Conservation (phyloP, 2,888 invertebrate species). For the Caenorhabditis doughertyi region DNA sequence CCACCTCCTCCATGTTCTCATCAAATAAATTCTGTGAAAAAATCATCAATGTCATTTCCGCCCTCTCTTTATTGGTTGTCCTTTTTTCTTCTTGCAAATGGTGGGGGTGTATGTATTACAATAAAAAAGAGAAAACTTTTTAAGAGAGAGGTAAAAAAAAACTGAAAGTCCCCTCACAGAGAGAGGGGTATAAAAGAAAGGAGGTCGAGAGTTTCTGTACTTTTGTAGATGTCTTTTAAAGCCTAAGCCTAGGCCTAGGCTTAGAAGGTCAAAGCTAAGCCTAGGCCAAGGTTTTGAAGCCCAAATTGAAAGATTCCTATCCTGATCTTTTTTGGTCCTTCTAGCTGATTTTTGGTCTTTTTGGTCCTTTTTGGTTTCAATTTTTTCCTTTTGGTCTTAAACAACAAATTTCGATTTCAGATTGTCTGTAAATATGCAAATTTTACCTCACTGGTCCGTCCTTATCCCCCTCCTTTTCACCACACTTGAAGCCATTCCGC, state of each 20-base stretch:
- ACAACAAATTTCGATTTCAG: constrained; percentile 2
- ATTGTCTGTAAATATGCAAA: constrained; percentile 53
- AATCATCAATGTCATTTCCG: constrained; percentile 52
- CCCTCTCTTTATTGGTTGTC: constrained; percentile 25
- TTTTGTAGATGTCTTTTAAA: neutral
- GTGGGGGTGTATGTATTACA: constrained; percentile 3
- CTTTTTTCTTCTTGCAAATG: constrained; percentile 25
- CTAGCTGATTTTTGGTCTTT: neutral
- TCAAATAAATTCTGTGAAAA: constrained; percentile 46
- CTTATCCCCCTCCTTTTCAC: constrained; percentile 42
- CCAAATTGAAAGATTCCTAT: no score
- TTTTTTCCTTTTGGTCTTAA: neutral
- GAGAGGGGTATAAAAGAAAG: constrained; percentile 28
- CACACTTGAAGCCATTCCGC: constrained; percentile 20
- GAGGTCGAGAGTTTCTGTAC: constrained; percentile 35
- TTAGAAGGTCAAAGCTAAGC: neutral
- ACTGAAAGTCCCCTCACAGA: constrained; percentile 13
- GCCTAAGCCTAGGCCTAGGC: neutral
- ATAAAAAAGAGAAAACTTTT: neutral
- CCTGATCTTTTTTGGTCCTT: no score
- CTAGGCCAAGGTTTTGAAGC: no score
- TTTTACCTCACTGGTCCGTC: constrained; percentile 30
- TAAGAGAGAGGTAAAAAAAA: constrained; percentile 14
- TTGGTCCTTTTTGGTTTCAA: neutral
- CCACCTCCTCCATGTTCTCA: constrained; percentile 4